Evolutionary conservation across 2,113 vertebrate genomes (phyloP).

Genomic region (Aldabrachelys gigantea): DNA sequence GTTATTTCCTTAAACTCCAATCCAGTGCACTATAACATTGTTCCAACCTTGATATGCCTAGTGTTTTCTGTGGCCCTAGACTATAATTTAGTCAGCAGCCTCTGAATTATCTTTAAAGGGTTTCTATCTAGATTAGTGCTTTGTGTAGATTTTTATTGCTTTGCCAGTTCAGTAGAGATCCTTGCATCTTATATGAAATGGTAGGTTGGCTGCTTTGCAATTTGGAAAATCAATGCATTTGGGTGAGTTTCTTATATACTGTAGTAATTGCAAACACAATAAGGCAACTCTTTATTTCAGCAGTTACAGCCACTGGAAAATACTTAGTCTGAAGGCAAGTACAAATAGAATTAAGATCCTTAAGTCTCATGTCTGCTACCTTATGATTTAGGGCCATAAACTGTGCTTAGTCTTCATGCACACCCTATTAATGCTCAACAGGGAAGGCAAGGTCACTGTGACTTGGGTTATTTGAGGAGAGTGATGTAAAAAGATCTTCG

Average conservation of each 20-base stretch:
- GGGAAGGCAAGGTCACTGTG: rapidly evolving
- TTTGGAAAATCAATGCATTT: background rate
- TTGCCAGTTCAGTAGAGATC: background rate
- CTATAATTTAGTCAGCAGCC: background rate
- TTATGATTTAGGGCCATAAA: background rate
- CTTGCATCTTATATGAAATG: background rate
- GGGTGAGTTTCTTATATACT: background rate
- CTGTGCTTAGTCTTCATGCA: background rate
- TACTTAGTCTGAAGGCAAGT: background rate
- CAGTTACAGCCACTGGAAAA: background rate
- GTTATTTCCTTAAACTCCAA: background rate
- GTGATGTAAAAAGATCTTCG: background rate
- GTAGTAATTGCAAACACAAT: background rate
- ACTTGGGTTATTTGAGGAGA: background rate
- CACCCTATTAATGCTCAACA: background rate
- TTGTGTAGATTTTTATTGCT: background rate
- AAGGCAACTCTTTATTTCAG: background rate
- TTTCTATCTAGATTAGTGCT: background rate
- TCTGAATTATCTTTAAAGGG: background rate
- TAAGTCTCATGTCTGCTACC: background rate
- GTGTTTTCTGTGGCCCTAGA: background rate
- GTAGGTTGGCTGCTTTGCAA: background rate
- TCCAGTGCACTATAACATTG: background rate
- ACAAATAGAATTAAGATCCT: background rate
- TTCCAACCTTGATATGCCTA: background rate